phyloP scores from a whole-genome alignment of 2,888 invertebrate species.

The Xestia sexstrigata region DNA sequence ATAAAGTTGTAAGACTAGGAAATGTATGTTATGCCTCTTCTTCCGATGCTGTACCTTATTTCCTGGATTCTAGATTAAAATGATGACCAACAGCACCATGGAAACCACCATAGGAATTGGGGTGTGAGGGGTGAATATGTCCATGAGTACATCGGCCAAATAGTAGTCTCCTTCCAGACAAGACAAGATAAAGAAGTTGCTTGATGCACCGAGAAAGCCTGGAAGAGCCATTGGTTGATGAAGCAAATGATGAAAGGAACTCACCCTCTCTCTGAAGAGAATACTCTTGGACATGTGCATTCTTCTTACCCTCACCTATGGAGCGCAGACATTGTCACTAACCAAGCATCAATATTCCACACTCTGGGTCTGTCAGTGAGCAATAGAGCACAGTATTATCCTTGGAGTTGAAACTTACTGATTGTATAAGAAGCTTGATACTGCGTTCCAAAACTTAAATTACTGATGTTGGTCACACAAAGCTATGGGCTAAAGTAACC shows the following conservation, averaged over 20 bases:
- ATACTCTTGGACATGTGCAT: background rate
- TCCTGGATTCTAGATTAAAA: background rate
- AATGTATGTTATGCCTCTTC: background rate
- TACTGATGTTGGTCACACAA: no score
- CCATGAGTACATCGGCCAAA: background rate
- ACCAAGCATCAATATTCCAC: background rate
- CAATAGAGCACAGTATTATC: no score
- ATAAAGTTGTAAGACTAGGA: background rate
- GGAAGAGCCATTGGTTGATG: no score
- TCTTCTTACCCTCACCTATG: no score
- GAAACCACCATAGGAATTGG: background rate
- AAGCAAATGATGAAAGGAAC: no score
- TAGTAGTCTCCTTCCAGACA: background rate
- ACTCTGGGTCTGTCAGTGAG: no score
- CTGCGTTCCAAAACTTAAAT: no score
- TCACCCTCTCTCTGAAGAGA: background rate
- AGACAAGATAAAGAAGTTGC: background rate
- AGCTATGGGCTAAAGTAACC: no score
- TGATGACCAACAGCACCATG: background rate
- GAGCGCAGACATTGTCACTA: background rate
- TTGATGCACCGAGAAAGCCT: no score
- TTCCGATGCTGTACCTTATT: background rate
- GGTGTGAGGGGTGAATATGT: slow-evolving; percentile 1
- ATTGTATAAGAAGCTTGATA: no score
- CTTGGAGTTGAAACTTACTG: no score